Base-by-base conservation (phyloP, 1,140 invertebrate genomes). In the Magallana angulata region DNA sequence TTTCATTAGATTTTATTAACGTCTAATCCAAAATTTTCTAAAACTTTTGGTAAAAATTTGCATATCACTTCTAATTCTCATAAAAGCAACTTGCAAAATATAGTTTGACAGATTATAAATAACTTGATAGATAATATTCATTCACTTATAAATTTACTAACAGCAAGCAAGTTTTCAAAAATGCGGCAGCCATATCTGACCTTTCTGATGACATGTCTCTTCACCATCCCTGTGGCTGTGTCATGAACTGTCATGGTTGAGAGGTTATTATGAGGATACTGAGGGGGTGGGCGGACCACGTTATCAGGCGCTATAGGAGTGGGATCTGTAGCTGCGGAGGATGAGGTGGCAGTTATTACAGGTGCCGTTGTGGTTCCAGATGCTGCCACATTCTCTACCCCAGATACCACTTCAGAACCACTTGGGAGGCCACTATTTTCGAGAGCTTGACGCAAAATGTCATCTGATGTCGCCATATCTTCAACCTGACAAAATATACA, bases 381-480 rank as follows among this genome's bases (percentile, higher is more conserved):
- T n/a, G 58, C 58, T 24, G 48, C 57, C 16, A n/a, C 58, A 36
- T 57, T 85, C 8, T 90, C 90, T 30, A 58, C 85, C 0, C 11
- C 85, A 58, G 82, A 60, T 14, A 84, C 58, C 14, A 82, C 80
- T 59, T 87, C 85, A 18, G 80, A 59, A 82, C 85, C 86, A 82
- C 88, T 85, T 3, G 95, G 91, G 14, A 96, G 91, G 8, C 96
- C 96, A 93, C 96, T 96, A 86, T 96, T 96, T 88, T 96, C 95
- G 57, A 96, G 89, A 1, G 96, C 96, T 92, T 96, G 95, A 88
- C 96, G 96, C 4, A 96, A 90, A 68, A 96, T 96, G 92, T 96
- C 96, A 64, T 94, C 94, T 59, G 93, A 91, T 9, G 48, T 82
- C 12, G 48, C 14, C 57, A 76, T 76, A 30, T 76, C 68, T 30